Evolutionary conservation across 2,113 vertebrate genomes (phyloP), one percentile per base, ranked within the genome.

Genomic region (Cariama cristata): DNA sequence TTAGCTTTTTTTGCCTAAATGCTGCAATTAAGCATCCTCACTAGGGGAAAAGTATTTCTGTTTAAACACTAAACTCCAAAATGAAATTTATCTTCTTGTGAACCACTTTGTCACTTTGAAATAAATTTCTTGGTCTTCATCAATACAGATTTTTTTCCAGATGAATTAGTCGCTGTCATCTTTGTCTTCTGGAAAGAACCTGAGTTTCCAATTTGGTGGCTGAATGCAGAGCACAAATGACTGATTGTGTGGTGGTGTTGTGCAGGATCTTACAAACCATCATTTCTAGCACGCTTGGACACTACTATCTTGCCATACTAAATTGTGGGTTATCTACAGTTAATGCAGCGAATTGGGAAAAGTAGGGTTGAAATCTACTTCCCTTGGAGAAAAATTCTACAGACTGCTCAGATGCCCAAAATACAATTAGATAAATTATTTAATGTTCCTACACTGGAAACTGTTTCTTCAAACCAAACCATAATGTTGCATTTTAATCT

Each of bases 201-300:
- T 28, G 32, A 5, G 5, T 81, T 95, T 95, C n/a, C 40, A 77
- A 0, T 71, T 45, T 2, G 5, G 38, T 69, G 62, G 12, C 5
- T 6, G 60, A 64, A 73, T 0, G 1, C 52, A 53, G 55, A 80
- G 35, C 16, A 21, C 0, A 0, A n/a, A 27, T 68, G 35, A 55
- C n/a, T 91, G 67, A 71, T 23, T 40, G 60, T 22, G 27, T 49
- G 44, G 35, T 64, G 40, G 18, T 59, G 38, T 0, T 77, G 16
- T 35, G 33, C 8, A 50, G 68, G 42, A 63, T 75, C n/a, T 32
- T 35, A 42, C 26, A 50, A 45, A 15, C 30, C 33, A 26, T 71
- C 3, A 22, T 88, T 82, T 92, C 67, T 68, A 47, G 35, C 26
- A 30, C 47, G 16, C 30, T 56, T 2, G 1, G 27, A 11, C 35